Evolutionary conservation across 2,888 invertebrate genomes (phyloP).

Genomic region (Ametastegia equiseti): DNA sequence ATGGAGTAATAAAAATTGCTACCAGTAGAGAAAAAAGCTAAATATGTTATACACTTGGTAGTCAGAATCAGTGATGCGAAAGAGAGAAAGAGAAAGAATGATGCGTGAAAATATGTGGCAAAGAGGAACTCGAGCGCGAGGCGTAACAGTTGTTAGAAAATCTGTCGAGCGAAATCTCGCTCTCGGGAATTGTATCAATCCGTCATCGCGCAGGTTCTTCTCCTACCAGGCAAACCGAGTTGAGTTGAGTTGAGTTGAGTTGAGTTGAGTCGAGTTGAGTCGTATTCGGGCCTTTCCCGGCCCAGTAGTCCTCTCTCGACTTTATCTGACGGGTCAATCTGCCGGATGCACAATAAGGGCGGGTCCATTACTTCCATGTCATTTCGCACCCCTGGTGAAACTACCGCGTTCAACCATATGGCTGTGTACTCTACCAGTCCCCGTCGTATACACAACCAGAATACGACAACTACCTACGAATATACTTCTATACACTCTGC

Average conservation of each 20-base stretch:
- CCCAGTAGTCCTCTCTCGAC: constrained; percentile 54
- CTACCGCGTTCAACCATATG: constrained; percentile 68
- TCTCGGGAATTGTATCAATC: constrained; percentile 74
- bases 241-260: too few relatives aligned
- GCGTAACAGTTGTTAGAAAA: constrained; percentile 74
- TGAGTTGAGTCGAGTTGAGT: too few relatives aligned
- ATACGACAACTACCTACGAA: constrained; percentile 54
- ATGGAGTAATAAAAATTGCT: too few relatives aligned
- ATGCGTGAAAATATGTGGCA: constrained; percentile 13
- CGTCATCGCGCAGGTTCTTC: constrained; percentile 68
- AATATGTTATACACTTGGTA: background rate
- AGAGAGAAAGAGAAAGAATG: too few relatives aligned
- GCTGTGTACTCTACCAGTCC: constrained; percentile 54
- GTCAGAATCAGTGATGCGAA: background rate
- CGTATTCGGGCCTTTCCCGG: constrained; percentile 19
- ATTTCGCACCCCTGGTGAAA: constrained; percentile 73
- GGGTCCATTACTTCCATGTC: constrained; percentile 75
- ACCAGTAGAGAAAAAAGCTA: background rate
- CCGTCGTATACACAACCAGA: background rate
- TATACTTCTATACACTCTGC: too few relatives aligned
- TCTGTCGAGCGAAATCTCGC: constrained; percentile 72
- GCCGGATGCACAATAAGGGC: constrained; percentile 68
- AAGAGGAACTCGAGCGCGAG: constrained; percentile 41
- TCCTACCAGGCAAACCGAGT: too few relatives aligned
- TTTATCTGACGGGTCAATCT: constrained; percentile 74